These are phyloP conservation scores for Thripadectes ignobilis DNA, from an alignment of 2,797 vertebrate genomes.

Conservation along the genomic window DNA sequence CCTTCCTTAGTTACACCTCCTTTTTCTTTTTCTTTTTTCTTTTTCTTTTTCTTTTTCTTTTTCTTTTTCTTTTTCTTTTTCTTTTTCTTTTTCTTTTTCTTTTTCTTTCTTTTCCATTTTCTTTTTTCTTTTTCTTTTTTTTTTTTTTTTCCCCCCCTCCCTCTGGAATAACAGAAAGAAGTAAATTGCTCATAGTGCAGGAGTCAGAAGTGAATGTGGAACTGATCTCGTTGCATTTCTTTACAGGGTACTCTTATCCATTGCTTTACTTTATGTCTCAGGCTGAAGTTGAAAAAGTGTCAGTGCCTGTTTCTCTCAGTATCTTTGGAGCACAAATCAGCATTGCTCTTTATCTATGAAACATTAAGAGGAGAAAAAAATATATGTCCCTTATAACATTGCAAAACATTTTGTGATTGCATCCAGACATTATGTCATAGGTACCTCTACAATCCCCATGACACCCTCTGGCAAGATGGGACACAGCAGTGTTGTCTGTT, in stretches of 20 bases:
- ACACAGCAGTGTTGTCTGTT: not conserved
- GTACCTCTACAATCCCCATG: not conserved
- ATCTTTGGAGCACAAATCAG: not conserved
- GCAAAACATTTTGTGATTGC: not conserved
- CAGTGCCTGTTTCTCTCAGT: not conserved
- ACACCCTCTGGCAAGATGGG: not conserved
- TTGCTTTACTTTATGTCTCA: not conserved
- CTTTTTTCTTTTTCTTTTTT: fast-evolving
- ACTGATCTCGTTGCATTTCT: not conserved
- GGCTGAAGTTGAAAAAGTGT: not conserved
- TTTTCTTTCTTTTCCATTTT: fast-evolving
- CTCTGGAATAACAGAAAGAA: not conserved
- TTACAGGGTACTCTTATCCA: not conserved
- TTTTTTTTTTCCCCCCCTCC: fast-evolving
- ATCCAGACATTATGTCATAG: not conserved
- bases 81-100: fast-evolving
- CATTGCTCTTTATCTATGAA: not conserved
- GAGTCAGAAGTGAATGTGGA: not conserved
- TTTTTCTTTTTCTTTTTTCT: too few relatives aligned
- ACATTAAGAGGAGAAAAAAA: not conserved
- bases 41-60: fast-evolving
- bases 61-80: too few relatives aligned
- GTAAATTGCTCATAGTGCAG: not conserved
- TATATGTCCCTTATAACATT: not conserved
- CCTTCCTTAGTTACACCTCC: fast-evolving